Percentiles rank a stretch among this genome's conserved stretches.
These are phyloP conservation scores for Beroe forskalii DNA, from an alignment of 37 sponge, comb jelly and placozoan genomes.

Conservation along the genomic window DNA sequence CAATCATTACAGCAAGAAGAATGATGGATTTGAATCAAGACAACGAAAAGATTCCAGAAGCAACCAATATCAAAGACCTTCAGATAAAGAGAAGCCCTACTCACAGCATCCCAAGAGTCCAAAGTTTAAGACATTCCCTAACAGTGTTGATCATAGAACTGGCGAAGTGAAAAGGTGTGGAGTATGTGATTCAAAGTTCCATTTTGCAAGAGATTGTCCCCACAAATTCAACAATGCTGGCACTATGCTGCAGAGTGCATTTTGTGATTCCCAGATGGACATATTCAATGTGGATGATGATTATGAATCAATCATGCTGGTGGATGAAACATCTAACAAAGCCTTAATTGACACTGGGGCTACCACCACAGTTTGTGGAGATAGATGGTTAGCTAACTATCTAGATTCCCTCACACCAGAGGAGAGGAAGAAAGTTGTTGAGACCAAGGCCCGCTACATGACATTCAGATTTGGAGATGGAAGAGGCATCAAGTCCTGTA, in stretches of 20 bases:
- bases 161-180: neutral
- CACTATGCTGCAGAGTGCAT: too few species aligned
- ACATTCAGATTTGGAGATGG: conserved; percentile 34
- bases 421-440: neutral
- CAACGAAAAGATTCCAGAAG: too few species aligned
- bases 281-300: neutral
- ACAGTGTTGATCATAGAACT: neutral
- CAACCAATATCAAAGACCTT: too few species aligned
- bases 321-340: neutral
- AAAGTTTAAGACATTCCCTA: too few species aligned
- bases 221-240: too few species aligned
- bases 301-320: neutral
- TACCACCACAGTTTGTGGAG: neutral
- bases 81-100: too few species aligned
- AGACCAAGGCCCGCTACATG: neutral
- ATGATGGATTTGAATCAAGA: too few species aligned
- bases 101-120: too few species aligned
- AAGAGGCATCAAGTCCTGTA: neutral
- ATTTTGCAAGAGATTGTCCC: neutral
- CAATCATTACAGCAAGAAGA: neutral
- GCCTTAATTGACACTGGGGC: conserved; percentile 26
- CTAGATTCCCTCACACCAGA: neutral
- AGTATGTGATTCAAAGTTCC: neutral
- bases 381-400: neutral
- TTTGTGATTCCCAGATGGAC: too few species aligned